phyloP scores from a whole-genome alignment of 2,113 vertebrate genomes.

The Anser brachyrhynchus region DNA sequence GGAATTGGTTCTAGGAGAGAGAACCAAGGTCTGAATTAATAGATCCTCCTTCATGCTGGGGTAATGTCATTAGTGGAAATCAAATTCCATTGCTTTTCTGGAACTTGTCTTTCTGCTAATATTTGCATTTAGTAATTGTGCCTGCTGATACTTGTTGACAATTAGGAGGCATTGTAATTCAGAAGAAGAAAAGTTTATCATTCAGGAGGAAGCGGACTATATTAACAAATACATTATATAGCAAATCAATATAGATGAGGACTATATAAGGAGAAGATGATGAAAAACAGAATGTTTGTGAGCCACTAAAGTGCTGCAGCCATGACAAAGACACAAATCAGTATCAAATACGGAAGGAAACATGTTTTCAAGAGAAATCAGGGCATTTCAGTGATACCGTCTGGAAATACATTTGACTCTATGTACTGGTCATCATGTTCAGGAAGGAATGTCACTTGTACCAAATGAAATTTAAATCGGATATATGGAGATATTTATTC shows the following conservation, averaged over 20 bases:
- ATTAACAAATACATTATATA: background rate
- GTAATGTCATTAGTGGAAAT: background rate
- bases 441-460: background rate
- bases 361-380: background rate
- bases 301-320: background rate
- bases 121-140: background rate
- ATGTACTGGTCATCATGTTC: background rate
- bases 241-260: background rate
- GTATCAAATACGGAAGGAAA: background rate
- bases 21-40: background rate
- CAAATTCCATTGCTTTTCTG: background rate
- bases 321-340: background rate
- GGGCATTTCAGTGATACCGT: background rate
- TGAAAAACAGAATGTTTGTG: background rate
- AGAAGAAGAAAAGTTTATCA: background rate
- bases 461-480: background rate
- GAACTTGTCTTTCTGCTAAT: too few species aligned
- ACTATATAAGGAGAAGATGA: background rate
- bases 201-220: background rate
- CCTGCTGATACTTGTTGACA: background rate
- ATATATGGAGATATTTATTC: background rate
- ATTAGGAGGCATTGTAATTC: background rate
- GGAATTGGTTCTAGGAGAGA: background rate
- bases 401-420: background rate
- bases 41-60: background rate